Evolutionary conservation across 1,140 invertebrate species (phyloP), one percentile per base, ranked within the genome.

Genomic region (Coptotermes formosanus): DNA sequence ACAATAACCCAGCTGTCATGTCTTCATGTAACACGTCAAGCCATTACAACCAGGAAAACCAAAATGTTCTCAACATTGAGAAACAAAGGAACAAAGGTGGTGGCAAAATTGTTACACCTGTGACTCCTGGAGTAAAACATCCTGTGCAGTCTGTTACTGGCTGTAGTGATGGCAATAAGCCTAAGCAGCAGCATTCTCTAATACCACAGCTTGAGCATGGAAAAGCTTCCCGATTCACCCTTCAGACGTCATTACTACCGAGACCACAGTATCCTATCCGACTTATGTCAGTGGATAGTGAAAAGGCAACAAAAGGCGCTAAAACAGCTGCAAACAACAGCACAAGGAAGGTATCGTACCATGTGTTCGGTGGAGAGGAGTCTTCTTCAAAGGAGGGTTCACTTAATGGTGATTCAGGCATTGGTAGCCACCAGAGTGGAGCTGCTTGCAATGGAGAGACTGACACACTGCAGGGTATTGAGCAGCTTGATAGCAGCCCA

Each of bases 221-320:
- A 3, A 45, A 45, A 52, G 84, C 87, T 59, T 91, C 92, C 75
- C 95, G 94, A 89, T 96, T 95, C 88, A 96, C 95, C 11, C 90
- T 96, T 85, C 95, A 96, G 85, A 94, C 94, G 11, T 95, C 93
- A 83, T 94, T 95, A 87, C 89, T 96, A 83, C 95, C 95, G 0
- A 90, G 93, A 83, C 95, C 95, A 0, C 95, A 96, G 89, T 95
- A 93, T 87, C 94, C 95, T 0, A 92, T 95, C 30, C 90, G 91
- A 81, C 87, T 91, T 52, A 89, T 87, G 11, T 88, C 90, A 12
- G 86, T 85, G 23, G 86, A 85, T 32, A 19, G 32, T 23, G 23
- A 32, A 30, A 82, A 55, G 7, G 88, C 11, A 11, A 90, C 88
- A 89, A 90, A 89, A 89, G 91, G 45, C 90, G 94, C 95, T 48